A percentile compares a stretch with the other conserved stretches of the same genome.
Conservation (phyloP, 2,888 invertebrate species). For the Agrotis puta region DNA sequence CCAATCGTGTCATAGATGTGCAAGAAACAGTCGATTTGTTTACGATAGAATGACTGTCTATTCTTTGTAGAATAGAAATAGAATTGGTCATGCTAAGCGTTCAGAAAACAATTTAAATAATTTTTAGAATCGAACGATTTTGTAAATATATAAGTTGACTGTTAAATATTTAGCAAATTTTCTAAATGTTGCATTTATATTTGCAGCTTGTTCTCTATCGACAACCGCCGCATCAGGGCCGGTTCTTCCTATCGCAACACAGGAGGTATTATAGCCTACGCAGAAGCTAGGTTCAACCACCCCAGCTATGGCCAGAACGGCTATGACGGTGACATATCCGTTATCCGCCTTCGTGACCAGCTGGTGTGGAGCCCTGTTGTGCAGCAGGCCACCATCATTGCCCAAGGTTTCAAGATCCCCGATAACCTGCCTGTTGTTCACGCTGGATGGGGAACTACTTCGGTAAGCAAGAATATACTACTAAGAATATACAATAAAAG, state of each 20-base stretch:
- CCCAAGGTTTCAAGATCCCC: constrained; percentile 56
- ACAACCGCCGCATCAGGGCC: constrained; percentile 64
- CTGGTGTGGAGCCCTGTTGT: constrained; percentile 67
- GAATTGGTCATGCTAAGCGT: too few relatives aligned
- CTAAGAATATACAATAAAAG: too few relatives aligned
- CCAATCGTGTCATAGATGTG: too few relatives aligned
- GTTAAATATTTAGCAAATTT: not conserved
- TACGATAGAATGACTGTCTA: too few relatives aligned
- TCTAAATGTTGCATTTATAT: not conserved
- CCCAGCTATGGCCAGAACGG: constrained; percentile 67
- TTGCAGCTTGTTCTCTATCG: constrained; percentile 24
- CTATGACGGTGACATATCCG: constrained; percentile 74
- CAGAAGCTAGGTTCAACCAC: constrained; percentile 69
- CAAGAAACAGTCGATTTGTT: too few relatives aligned
- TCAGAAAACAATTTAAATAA: too few relatives aligned
- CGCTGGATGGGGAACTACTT: constrained; percentile 77
- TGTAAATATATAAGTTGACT: not conserved
- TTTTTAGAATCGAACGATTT: not conserved
- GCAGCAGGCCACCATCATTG: constrained; percentile 65
- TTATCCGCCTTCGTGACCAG: constrained; percentile 61
- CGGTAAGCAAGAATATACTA: constrained; percentile 64
- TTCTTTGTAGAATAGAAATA: too few relatives aligned
- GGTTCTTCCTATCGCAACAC: constrained; percentile 74
- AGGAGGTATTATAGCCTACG: constrained; percentile 73
- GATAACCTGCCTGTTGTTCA: constrained; percentile 70